Evolutionary conservation across 2,888 invertebrate genomes (phyloP), one percentile per base, ranked within the genome.

Genomic region (Caprella mutica): DNA sequence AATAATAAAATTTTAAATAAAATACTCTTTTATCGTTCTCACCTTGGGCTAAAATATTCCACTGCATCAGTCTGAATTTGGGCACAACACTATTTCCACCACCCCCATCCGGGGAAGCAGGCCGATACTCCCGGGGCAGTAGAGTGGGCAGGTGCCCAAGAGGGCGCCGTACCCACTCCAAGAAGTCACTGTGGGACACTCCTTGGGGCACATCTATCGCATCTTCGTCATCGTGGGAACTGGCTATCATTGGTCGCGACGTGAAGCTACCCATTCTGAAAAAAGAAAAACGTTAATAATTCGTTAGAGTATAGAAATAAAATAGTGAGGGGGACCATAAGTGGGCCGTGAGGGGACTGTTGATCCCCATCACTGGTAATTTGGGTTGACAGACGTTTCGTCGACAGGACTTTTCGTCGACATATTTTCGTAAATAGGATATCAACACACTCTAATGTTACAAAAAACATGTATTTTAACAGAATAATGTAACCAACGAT

Each of bases 41-140:
- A 83, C 83, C 79, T 77, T 84, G 83, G 17, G 83, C 81, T 44
- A 84, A 72, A 65, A 83, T 76, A 70, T 84, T 84, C 84, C 84
- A 84, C 68, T 83, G 83, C 63, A 84, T 73, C 51, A 84, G 72
- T 67, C 82, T 73, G 60, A 83, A 72, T 52, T 74, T 73, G 62
- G 75, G 70, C 9, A 26, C 24, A 24, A 26, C 26, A 5, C 24
- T 52, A 29, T 48, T 33, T 9, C 35, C 26, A 26, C 29, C 19
- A 24, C 30, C n/a, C 33, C 38, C 5, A n/a, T n/a, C n/a, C n/a
- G n/a, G n/a, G n/a, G 52, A 52, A 9, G 48, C 38, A 9, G 19
- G 12, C 21, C 60, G 55, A 51, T 65, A 59, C 39, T 38, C 30
- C 9, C 69, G 62, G 4, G 46, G 50, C 9, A 74, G 68, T 64